These are phyloP conservation scores for Drosophila affinis DNA, from an alignment of 2,888 invertebrate species.

Conservation along the genomic window DNA sequence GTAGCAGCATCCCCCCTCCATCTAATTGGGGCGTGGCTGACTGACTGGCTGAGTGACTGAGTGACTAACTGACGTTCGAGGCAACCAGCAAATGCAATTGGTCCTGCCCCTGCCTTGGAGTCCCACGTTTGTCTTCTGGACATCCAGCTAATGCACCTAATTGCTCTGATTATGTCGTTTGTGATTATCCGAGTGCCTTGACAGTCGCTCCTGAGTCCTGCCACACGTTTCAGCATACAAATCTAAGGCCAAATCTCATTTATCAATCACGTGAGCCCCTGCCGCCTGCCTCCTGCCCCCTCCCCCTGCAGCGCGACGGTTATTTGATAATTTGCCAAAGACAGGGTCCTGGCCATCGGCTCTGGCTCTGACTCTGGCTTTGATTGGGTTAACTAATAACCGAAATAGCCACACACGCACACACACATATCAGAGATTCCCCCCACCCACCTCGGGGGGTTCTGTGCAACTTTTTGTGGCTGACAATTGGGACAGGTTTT, in stretches of 20 bases:
- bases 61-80: constrained; percentile 12
- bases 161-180: constrained; percentile 70
- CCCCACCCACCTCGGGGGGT: neutral
- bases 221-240: constrained; percentile 54
- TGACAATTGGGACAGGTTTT: constrained; percentile 74
- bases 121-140: constrained; percentile 28
- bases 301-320: constrained; percentile 25
- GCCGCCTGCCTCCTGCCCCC: neutral
- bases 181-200: constrained; percentile 55
- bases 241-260: constrained; percentile 66
- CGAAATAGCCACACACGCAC: neutral
- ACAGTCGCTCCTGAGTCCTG: neutral
- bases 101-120: neutral
- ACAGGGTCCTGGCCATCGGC: neutral
- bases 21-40: constrained; percentile 42
- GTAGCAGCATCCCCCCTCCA: neutral
- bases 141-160: constrained; percentile 67
- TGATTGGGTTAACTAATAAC: constrained; percentile 36
- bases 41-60: constrained; percentile 30
- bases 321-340: constrained; percentile 59
- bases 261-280: constrained; percentile 53
- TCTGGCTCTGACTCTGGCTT: neutral
- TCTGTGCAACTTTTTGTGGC: constrained; percentile 28
- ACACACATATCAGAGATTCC: neutral
- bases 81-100: constrained; percentile 33